Percentiles rank a stretch among this genome's conserved stretches.
Conservation (phyloP, 2,113 vertebrate species). For the Passer montanus region DNA sequence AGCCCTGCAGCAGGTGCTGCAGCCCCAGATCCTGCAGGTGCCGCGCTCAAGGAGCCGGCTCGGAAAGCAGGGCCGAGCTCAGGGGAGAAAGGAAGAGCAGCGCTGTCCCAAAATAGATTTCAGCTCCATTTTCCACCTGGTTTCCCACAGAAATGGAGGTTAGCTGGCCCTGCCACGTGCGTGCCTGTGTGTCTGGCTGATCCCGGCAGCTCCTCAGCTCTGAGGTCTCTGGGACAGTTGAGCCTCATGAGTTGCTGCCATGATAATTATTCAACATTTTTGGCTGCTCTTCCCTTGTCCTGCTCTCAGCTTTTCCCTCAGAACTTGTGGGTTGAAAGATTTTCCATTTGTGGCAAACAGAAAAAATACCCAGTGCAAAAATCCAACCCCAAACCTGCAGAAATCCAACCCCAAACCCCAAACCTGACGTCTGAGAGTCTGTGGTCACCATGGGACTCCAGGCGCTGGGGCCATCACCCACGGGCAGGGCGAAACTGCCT, state of each 20-base stretch:
- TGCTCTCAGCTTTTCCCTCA: not conserved
- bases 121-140: conserved; percentile 32
- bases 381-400: not conserved
- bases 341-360: not conserved
- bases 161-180: not conserved
- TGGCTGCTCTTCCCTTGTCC: not conserved
- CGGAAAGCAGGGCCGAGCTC: not conserved
- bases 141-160: conserved; percentile 13
- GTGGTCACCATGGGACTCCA: fast-evolving
- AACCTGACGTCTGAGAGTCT: fast-evolving
- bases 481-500: fast-evolving
- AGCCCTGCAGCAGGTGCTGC: fast-evolving
- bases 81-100: not conserved
- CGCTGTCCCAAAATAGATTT: not conserved
- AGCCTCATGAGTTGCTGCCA: not conserved
- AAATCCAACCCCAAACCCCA: not conserved
- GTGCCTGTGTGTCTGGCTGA: not conserved
- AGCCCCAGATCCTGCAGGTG: not conserved
- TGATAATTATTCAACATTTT: not conserved
- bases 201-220: not conserved
- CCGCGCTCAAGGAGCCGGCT: fast-evolving
- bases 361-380: not conserved
- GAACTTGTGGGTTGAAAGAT: fast-evolving
- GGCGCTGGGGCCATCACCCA: not conserved
- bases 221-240: fast-evolving